A percentile compares a stretch with the other conserved stretches of the same genome.
Evolutionary conservation across 2,797 vertebrate genomes (phyloP).

Genomic region (Denticeps clupeoides): DNA sequence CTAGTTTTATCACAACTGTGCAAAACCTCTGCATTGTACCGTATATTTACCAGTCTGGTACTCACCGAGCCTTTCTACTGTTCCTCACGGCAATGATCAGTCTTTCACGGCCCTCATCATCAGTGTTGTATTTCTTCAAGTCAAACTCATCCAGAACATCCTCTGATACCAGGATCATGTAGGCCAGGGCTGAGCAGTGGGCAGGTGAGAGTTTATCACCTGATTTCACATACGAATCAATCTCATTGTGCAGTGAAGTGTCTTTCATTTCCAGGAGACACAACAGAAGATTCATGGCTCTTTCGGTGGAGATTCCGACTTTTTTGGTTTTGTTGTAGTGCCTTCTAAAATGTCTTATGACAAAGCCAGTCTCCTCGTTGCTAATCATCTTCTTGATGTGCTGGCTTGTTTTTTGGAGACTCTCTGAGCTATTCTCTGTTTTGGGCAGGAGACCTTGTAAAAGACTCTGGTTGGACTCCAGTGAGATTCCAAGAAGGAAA

Average conservation of each 20-base stretch:
- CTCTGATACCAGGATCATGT: constrained; percentile 16
- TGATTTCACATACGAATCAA: not conserved
- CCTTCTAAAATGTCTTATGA: no score
- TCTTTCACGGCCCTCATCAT: not conserved
- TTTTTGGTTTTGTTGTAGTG: no score
- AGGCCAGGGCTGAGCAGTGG: constrained; percentile 12
- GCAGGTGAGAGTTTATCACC: not conserved
- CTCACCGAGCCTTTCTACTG: constrained; percentile 10
- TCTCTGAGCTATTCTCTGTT: constrained; percentile 1
- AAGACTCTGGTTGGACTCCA: constrained; percentile 14
- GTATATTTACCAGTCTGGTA: not conserved
- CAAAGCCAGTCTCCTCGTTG: no score
- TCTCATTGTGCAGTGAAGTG: constrained; percentile 19
- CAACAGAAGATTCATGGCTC: constrained; percentile 28
- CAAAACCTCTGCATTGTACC: no score
- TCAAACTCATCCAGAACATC: constrained; percentile 17
- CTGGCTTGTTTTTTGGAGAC: constrained; percentile 9
- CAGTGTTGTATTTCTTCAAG: not conserved
- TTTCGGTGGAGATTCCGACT: constrained; percentile 16
- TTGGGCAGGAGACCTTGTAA: constrained; percentile 7
- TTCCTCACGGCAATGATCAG: not conserved
- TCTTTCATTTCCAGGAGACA: constrained; percentile 34
- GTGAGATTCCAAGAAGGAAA: constrained; percentile 23
- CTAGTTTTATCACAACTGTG: no score
- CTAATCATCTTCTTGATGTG: constrained; percentile 23